Evolutionary conservation across 2,797 vertebrate genomes (phyloP).

Genomic region (Syncerus caffer): DNA sequence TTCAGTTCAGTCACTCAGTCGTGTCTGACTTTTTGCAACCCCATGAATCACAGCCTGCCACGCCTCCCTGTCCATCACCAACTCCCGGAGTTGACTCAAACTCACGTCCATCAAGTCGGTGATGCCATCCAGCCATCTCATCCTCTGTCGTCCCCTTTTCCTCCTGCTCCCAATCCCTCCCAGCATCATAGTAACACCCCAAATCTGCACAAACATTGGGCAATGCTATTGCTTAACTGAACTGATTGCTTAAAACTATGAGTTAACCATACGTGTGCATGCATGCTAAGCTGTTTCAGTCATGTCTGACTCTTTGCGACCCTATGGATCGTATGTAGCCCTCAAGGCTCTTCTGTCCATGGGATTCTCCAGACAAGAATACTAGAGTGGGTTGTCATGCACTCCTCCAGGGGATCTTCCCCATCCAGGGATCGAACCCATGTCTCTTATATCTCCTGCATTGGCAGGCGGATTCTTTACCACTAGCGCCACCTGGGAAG

Average conservation of each 20-base stretch:
- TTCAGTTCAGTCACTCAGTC: no score
- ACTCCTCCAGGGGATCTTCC: neutral
- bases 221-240: neutral
- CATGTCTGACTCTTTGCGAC: neutral
- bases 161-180: no score
- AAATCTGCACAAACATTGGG: neutral
- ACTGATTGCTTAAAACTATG: neutral
- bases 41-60: no score
- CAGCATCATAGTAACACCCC: neutral
- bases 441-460: neutral
- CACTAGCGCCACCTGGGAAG: neutral
- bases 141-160: no score
- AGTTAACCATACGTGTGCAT: neutral
- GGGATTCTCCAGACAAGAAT: neutral
- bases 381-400: neutral
- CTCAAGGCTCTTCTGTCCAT: neutral
- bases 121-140: no score
- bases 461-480: neutral
- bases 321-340: neutral
- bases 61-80: no score
- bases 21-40: no score
- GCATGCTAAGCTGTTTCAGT: neutral
- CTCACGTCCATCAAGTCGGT: no score
- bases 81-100: no score
- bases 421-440: neutral